Base-by-base conservation (phyloP, 2,888 invertebrate species). In the Ethmia dodecea region DNA sequence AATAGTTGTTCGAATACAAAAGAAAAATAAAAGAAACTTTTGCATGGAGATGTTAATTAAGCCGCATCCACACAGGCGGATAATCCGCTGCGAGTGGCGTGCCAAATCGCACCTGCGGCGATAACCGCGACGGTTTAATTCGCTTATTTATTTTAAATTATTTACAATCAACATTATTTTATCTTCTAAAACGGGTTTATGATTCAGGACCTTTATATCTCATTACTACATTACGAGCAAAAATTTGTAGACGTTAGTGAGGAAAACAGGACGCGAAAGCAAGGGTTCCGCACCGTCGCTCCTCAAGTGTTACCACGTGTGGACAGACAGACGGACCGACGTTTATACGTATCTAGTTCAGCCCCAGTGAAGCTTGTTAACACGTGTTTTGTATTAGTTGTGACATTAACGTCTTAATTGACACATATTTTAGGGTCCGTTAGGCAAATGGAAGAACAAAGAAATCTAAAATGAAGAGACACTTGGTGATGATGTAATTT, bases 271-370 rank as follows among this genome's bases (percentile, higher is more conserved):
- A n/a, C 22, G 22, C n/a, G 8, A 42, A 40, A 11, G 25, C 26
- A 22, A 51, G 45, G 42, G 60, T 58, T 62, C 56, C 59, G 55
- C 59, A 26, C 40, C 45, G 44, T 37, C 45, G 55, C 41, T 24
- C 6, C 13, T 39, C 45, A 47, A 67, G 64, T 55, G 65, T 48
- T 57, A 55, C 54, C 67, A 65, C 59, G 46, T 65, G 67, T 44
- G 24, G 37, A 35, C 41, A 34, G 36, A 37, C 41, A 37, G 39
- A 33, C 42, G 40, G 37, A 31, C 38, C 43, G 44, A 48, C 44
- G 29, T 55, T 52, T 36, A n/a, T n/a, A 22, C 22, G 22, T n/a
- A n/a, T 22, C 8, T 22, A 22, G n/a, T 22, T 22, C 43, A 43
- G 22, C 6, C 13, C 9, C 12, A 14, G 6, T 14, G 5, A 22